A percentile compares a stretch with the other conserved stretches of the same genome.
Evolutionary conservation across 1,140 invertebrate species (phyloP).

Genomic region (Trichonephila clavata): DNA sequence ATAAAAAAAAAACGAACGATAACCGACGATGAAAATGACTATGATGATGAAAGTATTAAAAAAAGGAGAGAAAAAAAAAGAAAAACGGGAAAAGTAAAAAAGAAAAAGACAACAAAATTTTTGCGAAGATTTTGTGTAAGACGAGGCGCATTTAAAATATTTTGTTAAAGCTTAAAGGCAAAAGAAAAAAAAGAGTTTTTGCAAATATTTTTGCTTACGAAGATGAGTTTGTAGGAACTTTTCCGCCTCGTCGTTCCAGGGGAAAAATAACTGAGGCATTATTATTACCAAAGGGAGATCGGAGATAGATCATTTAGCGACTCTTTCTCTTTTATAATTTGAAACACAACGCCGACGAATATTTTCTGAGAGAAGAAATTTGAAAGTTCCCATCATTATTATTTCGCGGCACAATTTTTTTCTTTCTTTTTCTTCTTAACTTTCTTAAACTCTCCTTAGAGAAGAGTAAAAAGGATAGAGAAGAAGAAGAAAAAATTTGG

Average conservation of each 20-base stretch:
- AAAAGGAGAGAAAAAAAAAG: constrained; percentile 4
- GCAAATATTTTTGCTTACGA: constrained; percentile 55
- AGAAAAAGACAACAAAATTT: constrained; percentile 53
- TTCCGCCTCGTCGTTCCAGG: neutral
- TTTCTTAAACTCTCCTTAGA: constrained; percentile 6
- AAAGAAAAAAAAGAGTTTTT: constrained; percentile 3
- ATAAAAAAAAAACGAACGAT: constrained; percentile 56
- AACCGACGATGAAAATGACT: constrained; percentile 45
- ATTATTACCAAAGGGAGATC: constrained; percentile 61
- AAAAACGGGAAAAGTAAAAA: constrained; percentile 1
- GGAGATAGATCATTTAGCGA: constrained; percentile 51
- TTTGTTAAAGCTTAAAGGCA: constrained; percentile 55
- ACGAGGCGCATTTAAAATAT: constrained; percentile 74
- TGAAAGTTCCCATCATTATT: constrained; percentile 51
- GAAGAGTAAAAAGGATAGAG: neutral
- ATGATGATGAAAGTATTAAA: constrained; percentile 68
- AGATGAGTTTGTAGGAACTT: constrained; percentile 38
- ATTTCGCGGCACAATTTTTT: constrained; percentile 42
- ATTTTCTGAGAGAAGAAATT: constrained; percentile 50
- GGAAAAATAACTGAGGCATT: constrained; percentile 26
- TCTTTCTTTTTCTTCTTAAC: constrained; percentile 4
- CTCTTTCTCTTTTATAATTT: constrained; percentile 60
- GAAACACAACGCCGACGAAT: constrained; percentile 65
- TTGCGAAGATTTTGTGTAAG: constrained; percentile 55
- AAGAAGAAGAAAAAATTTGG: neutral